Conservation (phyloP, 2,113 vertebrate species). For the Erythrolamprus reginae region DNA sequence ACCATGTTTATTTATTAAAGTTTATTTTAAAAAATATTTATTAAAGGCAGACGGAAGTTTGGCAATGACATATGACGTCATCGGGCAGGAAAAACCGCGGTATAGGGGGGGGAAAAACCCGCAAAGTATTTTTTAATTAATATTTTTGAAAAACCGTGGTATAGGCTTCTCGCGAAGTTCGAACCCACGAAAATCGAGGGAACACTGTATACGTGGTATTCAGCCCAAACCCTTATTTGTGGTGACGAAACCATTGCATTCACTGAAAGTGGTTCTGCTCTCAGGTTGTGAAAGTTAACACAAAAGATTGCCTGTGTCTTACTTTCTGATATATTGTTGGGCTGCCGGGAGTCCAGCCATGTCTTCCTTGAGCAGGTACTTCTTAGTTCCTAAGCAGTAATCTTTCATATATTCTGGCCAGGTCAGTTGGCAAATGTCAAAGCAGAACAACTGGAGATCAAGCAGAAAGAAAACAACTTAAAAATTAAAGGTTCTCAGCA, state of each 20-base stretch:
- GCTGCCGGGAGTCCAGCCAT: constrained; percentile 91
- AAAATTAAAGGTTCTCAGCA: too few relatives aligned
- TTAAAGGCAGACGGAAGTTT: too few relatives aligned
- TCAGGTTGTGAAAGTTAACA: not conserved
- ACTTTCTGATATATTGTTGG: constrained; percentile 88
- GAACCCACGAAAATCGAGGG: too few relatives aligned
- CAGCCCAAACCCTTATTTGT: not conserved
- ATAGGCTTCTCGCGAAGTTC: too few relatives aligned
- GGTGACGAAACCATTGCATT: not conserved
- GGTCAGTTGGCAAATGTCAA: constrained; percentile 89
- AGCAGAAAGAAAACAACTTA: not conserved
- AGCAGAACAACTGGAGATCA: constrained; percentile 84
- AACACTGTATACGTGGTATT: not conserved
- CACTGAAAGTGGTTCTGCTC: not conserved
- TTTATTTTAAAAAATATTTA: too few relatives aligned
- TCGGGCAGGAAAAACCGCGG: too few relatives aligned
- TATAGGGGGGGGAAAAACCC: too few relatives aligned
- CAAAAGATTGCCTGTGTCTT: constrained; percentile 42
- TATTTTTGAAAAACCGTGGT: too few relatives aligned
- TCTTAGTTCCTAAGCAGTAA: constrained; percentile 92
- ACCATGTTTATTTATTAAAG: too few relatives aligned
- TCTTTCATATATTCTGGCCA: constrained; percentile 95
- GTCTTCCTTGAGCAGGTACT: constrained; percentile 93
- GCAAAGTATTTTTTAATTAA: too few relatives aligned
- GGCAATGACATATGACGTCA: too few relatives aligned